Evolutionary conservation across 1,140 invertebrate genomes (phyloP), one percentile per base, ranked within the genome.

Genomic region (Aphaenogaster rudis): DNA sequence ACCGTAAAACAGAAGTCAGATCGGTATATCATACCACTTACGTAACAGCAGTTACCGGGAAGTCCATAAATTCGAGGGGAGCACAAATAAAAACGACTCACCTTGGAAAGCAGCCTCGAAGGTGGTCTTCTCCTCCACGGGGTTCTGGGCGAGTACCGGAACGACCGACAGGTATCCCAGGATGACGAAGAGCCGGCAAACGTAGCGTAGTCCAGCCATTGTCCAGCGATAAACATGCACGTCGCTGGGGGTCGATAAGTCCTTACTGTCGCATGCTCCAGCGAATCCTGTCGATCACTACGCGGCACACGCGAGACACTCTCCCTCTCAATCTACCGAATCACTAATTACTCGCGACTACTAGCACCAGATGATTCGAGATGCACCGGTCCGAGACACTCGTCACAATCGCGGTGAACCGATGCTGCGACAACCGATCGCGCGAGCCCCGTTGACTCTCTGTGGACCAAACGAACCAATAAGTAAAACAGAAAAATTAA

Each of bases 101-200:
- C 96, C 96, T 96, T 96, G 96, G 92, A 96, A 96, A 45, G 96
- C 96, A 64, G 96, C 96, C 86, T 96, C 96, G 91, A 96, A 96
- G 61, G 94, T 95, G 59, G 94, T 95, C 81, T 94, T 93, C 84
- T 96, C 95, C 72, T 95, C 95, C 67, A 94, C 76, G 61, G 94
- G 92, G 80, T 94, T 93, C 86, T 94, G 93, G 17, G 93, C 93
- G 28, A 93, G 87, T 45, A 87, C 91, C 42, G 91, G 59, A 17
- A 90, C 88, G 54, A 90, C 88, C 76, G 89, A 76, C 28, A 87
- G 86, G 42, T 92, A 92, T 89, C 90, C 94, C 66, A 95, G 86
- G 88, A 93, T 91, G 86, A 94, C 86, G 87, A 93, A 90, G 71
- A 94, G 88, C 90, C 93, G 91, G 88, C 89, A 93, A 88, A 88